Evolutionary conservation across 2,113 vertebrate species (phyloP), one percentile per base, ranked within the genome.

Genomic region (Pangasianodon gigas): DNA sequence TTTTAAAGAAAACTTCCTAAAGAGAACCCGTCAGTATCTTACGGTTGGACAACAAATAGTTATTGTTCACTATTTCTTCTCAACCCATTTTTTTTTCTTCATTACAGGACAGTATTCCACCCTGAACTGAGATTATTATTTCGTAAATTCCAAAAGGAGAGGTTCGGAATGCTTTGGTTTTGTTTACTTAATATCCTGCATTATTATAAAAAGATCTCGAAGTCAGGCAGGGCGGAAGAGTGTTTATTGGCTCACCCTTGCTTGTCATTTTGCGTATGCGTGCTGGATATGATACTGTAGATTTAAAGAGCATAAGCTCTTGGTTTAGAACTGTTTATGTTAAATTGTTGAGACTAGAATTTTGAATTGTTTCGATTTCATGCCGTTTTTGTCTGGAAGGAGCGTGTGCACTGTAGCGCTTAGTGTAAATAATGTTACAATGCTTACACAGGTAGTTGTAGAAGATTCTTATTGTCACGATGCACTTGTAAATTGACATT

Each of bases 31-130:
- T 79, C n/a, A 56, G 81, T 51, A 87, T 67, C 79, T 60, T 86
- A 41, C n/a, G 51, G 26, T 41, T 81, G 44, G 71, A 29, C 46
- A 48, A 29, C 10, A 79, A 14, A 29, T 29, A 79, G 44, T 80
- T 80, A 48, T 32, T 19, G 29, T 52, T 41, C 58, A 86, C 46
- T n/a, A 81, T 86, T 79, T 79, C 54, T 86, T 54, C 89, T n/a
- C 37, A 69, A 69, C 37, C 37, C 75, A 81, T 46, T 29, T 86
- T 79, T 85, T 0, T 75, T 80, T 80, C 83, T 77, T 87, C 75
- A 51, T 90, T 88, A 62, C 85, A 81, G 90, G 87, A 85, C 71
- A 85, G 89, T 83, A 84, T 89, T 71, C n/a, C 9, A 58, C 46
- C 48, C 44, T 77, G 77, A 88, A 71, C 26, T 54, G 60, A 32